A percentile compares a stretch with the other conserved stretches of the same genome.
Evolutionary conservation across 1,140 invertebrate species (phyloP).

Genomic region (Oryzaephilus surinamensis): DNA sequence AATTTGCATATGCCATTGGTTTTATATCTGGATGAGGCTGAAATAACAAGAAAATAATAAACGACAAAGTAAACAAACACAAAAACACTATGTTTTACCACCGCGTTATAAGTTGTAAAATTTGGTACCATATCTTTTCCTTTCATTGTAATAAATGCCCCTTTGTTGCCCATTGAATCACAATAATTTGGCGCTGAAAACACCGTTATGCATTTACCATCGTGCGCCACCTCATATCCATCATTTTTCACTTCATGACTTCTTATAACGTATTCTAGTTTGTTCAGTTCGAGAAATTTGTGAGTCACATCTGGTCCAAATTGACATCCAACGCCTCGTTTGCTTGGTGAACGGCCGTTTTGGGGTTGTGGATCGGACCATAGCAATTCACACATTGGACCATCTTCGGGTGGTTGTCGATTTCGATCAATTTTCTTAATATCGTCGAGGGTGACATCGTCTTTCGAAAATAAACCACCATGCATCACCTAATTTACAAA

Average conservation of each 20-base stretch:
- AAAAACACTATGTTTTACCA: slow-evolving; percentile 64
- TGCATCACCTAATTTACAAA: slow-evolving; percentile 67
- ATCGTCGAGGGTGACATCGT: slow-evolving; percentile 85
- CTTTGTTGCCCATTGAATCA: slow-evolving; percentile 98
- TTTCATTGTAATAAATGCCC: slow-evolving; percentile 91
- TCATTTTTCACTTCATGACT: slow-evolving; percentile 98
- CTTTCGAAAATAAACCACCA: slow-evolving; percentile 82
- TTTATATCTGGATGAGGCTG: slow-evolving; percentile 94
- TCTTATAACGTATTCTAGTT: slow-evolving; percentile 86
- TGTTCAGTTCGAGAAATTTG: slow-evolving; percentile 74
- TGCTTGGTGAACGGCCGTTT: slow-evolving; percentile 78
- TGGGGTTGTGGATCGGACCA: slow-evolving; percentile 97
- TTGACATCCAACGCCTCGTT: slow-evolving; percentile 94
- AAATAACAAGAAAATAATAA: slow-evolving; percentile 46
- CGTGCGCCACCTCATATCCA: slow-evolving; percentile 90
- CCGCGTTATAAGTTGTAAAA: slow-evolving; percentile 85
- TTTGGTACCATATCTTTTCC: slow-evolving; percentile 86
- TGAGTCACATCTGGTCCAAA: slow-evolving; percentile 97
- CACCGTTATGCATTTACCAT: slow-evolving; percentile 90
- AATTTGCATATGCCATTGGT: slow-evolving; percentile 91
- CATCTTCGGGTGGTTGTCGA: slow-evolving; percentile 93
- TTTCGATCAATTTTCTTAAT: slow-evolving; percentile 83
- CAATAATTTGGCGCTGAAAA: slow-evolving; percentile 99
- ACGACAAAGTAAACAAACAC: slow-evolving; percentile 4
- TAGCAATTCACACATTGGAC: slow-evolving; percentile 91